Base-by-base conservation (phyloP, 2,113 vertebrate genomes). In the Heteronetta atricapilla region DNA sequence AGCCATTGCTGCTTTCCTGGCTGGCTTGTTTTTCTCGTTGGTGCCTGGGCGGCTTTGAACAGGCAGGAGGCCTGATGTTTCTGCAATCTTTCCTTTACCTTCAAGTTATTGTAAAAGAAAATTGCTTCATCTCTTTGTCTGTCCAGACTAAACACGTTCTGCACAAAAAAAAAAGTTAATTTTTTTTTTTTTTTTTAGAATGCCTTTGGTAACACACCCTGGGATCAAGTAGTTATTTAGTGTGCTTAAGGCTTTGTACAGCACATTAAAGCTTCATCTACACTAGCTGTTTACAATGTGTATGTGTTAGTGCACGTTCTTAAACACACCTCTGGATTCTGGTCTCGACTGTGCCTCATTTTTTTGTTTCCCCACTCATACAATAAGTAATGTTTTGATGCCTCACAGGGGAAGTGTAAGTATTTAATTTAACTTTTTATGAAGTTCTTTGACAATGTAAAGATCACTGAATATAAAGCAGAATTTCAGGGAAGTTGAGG, bases 361-460 rank as follows among this genome's bases (percentile, higher is more conserved):
- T 82, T 76, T 72, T 18, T 26, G 1, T 53, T 82, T 88, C 90
- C 90, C 92, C 60, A 4, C 63, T 1, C 19, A 21, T 87, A 50
- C 56, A 23, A 2, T 58, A 8, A 48, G 52, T 17, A 44, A 10
- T 1, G 3, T 83, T 92, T 92, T 93, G 86, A 95, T 93, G 83
- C 50, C 92, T 95, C 79, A 4, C 90, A 42, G 66, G 96, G 95
- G 95, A 95, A 90, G 93, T 46, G 42, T 59, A 74, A 52, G 81
- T 52, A 11, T 90, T 91, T 95, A 94, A 95, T 95, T 95, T 89
- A 52, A 87, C 88, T 93, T 96, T 96, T 84, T 86, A 87, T 92
- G 85, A 67, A 84, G 84, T 56, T 82, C 78, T 92, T 79, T 94
- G 82, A 88, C 90, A 82, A 85, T 2, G 53, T 14, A 19, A 59